Evolutionary conservation across 30 jellyfish, hydroid and myxozoan genomes (phyloP), one percentile per base, ranked within the genome.

Genomic region (Nemopilema nomurai): DNA sequence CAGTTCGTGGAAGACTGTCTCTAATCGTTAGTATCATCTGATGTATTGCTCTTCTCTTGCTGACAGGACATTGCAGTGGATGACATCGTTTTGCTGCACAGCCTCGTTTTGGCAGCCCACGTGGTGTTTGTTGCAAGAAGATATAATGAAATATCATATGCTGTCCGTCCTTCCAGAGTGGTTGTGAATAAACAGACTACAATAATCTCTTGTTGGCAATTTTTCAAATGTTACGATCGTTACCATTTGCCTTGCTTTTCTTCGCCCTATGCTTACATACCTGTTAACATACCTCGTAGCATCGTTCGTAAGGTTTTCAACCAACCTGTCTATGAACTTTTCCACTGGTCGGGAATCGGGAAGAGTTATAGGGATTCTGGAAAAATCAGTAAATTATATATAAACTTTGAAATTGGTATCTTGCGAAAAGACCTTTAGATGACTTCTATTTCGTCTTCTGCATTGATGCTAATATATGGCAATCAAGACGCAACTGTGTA

Each of bases 131-230:
- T 41, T 41, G 57, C 57, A 41, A 41, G 57, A 41, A 41, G 57
- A 41, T 41, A 41, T 41, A 41, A 41, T 41, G 57, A 41, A 41
- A 13, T 41, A 41, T 41, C 57, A 41, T 41, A 41, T 41, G 6
- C 57, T 41, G 57, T 41, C 57, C 57, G 57, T 41, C 57, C 57
- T 41, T 41, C 57, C 57, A 41, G 57, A 41, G 57, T 41, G 57
- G 57, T 41, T 41, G 57, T 41, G 9, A 41, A 41, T 13, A 41
- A 41, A 6, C 57, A 41, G 57, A 41, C 57, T 3, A 41, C 57
- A 41, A 41, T 41, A 41, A 57, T 69, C 63, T 69, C 80, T 69
- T 24, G 50, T 69, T 57, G 80, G 80, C 50, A 4, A n/a, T 26
- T 57, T 69, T 69, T 69, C 80, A 69, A 13, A 19, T 41, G 80